phyloP scores from a whole-genome alignment of 2,888 invertebrate genomes.

The Leptopilina myrica region DNA sequence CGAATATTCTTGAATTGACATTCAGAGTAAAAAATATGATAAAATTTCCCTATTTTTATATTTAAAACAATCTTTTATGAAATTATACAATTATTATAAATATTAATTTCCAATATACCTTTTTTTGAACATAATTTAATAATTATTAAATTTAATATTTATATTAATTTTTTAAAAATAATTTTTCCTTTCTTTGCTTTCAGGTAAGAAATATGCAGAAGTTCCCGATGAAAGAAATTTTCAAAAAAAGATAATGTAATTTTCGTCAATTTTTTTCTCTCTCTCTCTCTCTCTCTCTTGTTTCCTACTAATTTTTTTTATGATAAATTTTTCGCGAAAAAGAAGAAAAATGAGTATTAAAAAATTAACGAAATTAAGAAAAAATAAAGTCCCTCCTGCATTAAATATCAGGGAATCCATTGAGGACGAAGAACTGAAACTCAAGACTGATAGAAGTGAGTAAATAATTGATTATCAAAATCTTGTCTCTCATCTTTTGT shows the following conservation, averaged over 20 bases:
- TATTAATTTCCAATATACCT: no score
- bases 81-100: no score
- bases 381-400: slow-evolving; percentile 64
- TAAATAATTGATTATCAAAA: slow-evolving; percentile 42
- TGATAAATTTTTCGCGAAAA: not conserved
- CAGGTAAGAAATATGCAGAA: slow-evolving; percentile 6
- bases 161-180: no score
- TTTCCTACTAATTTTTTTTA: no score
- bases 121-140: no score
- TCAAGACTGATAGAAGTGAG: slow-evolving; percentile 72
- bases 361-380: slow-evolving; percentile 60
- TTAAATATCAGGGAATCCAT: slow-evolving; percentile 66
- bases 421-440: slow-evolving; percentile 67
- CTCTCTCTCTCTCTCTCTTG: no score
- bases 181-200: not conserved
- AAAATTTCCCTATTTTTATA: no score
- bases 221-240: not conserved
- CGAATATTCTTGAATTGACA: no score
- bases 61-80: no score
- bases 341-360: slow-evolving; percentile 61
- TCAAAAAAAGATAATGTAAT: not conserved
- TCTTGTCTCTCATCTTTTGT: not conserved
- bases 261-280: no score
- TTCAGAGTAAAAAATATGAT: no score
- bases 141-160: no score